Base-by-base conservation (phyloP, 2,888 invertebrate genomes). In the Antitype chi region DNA sequence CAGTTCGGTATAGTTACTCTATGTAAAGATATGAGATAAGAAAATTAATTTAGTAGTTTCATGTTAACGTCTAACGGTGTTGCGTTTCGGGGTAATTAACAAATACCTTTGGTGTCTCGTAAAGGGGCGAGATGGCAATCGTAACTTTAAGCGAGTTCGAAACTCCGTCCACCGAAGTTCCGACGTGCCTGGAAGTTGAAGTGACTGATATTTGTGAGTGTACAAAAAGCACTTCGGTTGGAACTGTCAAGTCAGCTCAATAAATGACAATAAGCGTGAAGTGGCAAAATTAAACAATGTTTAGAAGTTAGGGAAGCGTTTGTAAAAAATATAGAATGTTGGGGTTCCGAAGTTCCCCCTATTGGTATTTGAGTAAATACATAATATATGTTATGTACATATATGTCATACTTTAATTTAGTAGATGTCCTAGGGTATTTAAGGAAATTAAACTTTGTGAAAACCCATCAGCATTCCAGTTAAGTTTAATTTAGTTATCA, bases 261-360 rank as follows among this genome's bases (percentile, higher is more conserved):
- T 91, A 93, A 94, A 95, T 93, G 92, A 94, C 93, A 93, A 91
- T 82, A 89, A 92, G 90, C 92, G 91, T 94, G 94, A 94, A 94
- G 90, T 91, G 92, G 92, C 93, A 92, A 91, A 91, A 93, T 92
- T 92, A 91, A 92, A 93, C 91, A 93, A 92, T 90, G 88, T 87
- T 81, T 81, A 78, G 87, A 76, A 75, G 81, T 78, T 80, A 81
- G 57, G 70, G 87, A 81, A 87, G 85, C 86, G 55, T 74, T 80
- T 66, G n/a, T 70, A 85, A 87, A 87, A 91, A 91, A 90, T 88
- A 85, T 76, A 76, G 73, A 72, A 84, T 13, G 17, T 82, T 60
- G 76, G 84, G 82, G 84, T 79, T 55, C 78, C 69, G 67, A 85
- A 70, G 70, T 80, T 85, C 76, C 81, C 84, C 82, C 79, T 28